Evolutionary conservation across 2,888 invertebrate species (phyloP), one percentile per base, ranked within the genome.

Genomic region (Ramazzottius varieornatus): DNA sequence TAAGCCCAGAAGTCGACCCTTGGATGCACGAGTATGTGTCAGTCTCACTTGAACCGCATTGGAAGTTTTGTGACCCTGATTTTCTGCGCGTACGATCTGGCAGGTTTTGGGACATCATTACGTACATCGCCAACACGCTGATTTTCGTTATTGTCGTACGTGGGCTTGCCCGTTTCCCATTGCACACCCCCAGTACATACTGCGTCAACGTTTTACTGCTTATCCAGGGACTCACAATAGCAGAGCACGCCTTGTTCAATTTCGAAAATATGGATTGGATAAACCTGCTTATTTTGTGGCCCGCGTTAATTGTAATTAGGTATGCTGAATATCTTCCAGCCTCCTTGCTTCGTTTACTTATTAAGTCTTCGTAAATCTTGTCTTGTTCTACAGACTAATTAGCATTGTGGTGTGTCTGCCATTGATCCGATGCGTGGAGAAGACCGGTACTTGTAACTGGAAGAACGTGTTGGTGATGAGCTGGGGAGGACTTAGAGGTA

Each of bases 401-500:
- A 54, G 54, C 29, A 54, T 54, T 8, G 29, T 16, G 8, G 54
- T 54, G 4, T 54, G 8, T 29, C n/a, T 54, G 54, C 54, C 54
- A 54, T 13, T 54, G 29, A 54, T 54, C 24, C 54, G 54, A 8
- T 54, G 24, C 29, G 29, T 29, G n/a, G n/a, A 54, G 54, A 4
- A 8, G 20, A 8, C 54, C 8, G 8, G 8, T 20, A 40, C 40
- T 40, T 40, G 29, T 24, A 4, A 78, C 0, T 82, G 82, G 81
- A 78, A 79, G 68, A 79, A 81, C 66, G 79, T 78, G 67, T 72
- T 80, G 69, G 80, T 83, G 1, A 79, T 82, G 70, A 80, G 81
- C 1, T 83, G 83, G 82, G 81, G 82, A 29, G 83, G 82, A 0
- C 72, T 83, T 1, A 73, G 82, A 32, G 83, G n/a, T n/a, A n/a